These are phyloP conservation scores for Meteorus sp. DNA, from an alignment of 1,140 invertebrate species.

Conservation along the genomic window DNA sequence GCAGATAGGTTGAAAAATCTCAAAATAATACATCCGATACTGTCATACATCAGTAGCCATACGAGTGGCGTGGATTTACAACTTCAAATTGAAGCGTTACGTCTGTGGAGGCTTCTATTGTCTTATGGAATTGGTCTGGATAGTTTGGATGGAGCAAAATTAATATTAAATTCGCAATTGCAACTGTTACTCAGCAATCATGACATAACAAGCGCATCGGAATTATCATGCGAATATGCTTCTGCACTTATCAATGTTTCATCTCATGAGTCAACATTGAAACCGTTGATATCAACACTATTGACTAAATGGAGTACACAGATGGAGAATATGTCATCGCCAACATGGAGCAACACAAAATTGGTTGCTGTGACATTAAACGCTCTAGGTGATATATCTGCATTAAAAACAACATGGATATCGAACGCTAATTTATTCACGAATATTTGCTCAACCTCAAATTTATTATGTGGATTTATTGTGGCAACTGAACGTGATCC, in stretches of 20 bases:
- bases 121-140: conserved; percentile 38
- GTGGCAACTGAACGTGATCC: conserved; percentile 40
- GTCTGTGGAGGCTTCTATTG: conserved; percentile 51
- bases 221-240: conserved; percentile 49
- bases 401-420: conserved; percentile 37
- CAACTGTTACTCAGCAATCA: conserved; percentile 42
- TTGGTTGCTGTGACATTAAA: conserved; percentile 43
- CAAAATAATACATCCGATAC: conserved; percentile 42
- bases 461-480: conserved; percentile 42
- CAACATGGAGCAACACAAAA: conserved; percentile 47
- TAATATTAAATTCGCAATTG: conserved; percentile 44
- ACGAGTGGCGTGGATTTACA: conserved; percentile 35
- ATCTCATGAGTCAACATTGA: conserved; percentile 34
- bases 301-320: conserved; percentile 52
- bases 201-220: conserved; percentile 42
- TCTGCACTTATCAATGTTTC: conserved; percentile 43
- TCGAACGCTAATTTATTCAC: conserved; percentile 40
- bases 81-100: conserved; percentile 48
- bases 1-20: conserved; percentile 40
- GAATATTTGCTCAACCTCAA: conserved; percentile 43
- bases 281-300: conserved; percentile 35
- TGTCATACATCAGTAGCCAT: conserved; percentile 45
- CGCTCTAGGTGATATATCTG: conserved; percentile 32
- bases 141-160: conserved; percentile 38
- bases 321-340: conserved; percentile 34